A percentile compares a stretch with the other conserved stretches of the same genome.
phyloP scores from a whole-genome alignment of 92 coral and sea anemone species.

The Muricea muricata region DNA sequence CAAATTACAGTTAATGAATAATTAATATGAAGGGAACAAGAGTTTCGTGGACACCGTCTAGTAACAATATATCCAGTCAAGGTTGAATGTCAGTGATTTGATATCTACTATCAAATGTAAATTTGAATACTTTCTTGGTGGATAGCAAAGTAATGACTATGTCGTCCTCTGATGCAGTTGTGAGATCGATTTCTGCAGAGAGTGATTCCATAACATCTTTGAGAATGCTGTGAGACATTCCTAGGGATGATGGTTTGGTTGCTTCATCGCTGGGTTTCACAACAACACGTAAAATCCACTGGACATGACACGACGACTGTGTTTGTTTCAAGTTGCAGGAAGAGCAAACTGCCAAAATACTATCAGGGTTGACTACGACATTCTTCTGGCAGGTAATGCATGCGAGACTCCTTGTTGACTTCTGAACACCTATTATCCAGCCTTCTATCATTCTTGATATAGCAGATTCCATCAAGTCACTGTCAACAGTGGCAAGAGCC shows the following conservation, averaged over 20 bases:
- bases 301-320: neutral
- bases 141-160: neutral
- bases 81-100: constrained; percentile 1
- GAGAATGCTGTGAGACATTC: constrained; percentile 19
- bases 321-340: constrained; percentile 23
- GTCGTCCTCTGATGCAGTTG: constrained; percentile 19
- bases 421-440: constrained; percentile 25
- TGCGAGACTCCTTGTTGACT: constrained; percentile 19
- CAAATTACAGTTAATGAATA: too few species aligned
- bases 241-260: neutral
- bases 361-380: neutral
- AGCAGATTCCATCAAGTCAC: constrained; percentile 40
- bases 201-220: constrained; percentile 3
- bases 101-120: neutral
- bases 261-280: neutral
- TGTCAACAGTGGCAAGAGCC: constrained; percentile 37
- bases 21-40: too few species aligned
- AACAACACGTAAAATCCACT: constrained; percentile 15
- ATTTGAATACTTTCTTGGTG: constrained; percentile 3
- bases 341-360: constrained; percentile 11
- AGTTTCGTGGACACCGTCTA: too few species aligned
- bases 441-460: constrained; percentile 29
- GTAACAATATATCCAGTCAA: neutral
- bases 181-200: neutral
- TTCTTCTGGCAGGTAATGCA: constrained; percentile 30